These are phyloP conservation scores for Bombus impatiens DNA, from an alignment of 1,140 invertebrate species.

Conservation along the genomic window DNA sequence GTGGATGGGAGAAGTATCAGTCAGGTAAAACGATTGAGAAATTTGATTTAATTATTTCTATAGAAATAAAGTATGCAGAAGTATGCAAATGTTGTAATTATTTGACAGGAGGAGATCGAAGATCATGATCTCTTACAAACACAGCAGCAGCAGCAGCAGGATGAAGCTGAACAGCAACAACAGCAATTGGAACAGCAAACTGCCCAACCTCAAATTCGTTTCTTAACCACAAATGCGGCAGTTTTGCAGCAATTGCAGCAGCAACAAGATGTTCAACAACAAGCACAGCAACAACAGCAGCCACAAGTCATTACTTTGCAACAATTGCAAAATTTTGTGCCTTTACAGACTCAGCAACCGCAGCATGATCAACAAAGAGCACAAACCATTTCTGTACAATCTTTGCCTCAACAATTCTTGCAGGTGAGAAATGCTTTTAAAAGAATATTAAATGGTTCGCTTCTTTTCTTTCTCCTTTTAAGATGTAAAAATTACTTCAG, in stretches of 20 bases:
- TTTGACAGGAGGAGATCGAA: constrained; percentile 73
- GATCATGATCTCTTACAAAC: constrained; percentile 3
- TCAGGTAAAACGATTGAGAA: constrained; percentile 54
- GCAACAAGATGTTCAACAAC: constrained; percentile 76
- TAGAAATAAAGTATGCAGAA: not conserved
- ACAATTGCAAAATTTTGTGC: constrained; percentile 83
- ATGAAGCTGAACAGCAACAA: constrained; percentile 83
- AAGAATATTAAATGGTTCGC: not conserved
- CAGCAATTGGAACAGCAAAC: constrained; percentile 81
- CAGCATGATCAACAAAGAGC: constrained; percentile 80
- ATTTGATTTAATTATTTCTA: not conserved
- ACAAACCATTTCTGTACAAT: constrained; percentile 83
- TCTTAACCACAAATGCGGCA: constrained; percentile 75
- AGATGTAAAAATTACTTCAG: constrained; percentile 55
- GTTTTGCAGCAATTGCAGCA: constrained; percentile 79
- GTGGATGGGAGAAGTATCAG: constrained; percentile 62
- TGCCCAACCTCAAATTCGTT: constrained; percentile 78
- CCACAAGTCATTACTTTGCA: constrained; percentile 83
- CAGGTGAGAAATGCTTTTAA: constrained; percentile 74
- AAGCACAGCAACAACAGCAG: constrained; percentile 76
- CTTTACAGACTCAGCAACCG: constrained; percentile 78
- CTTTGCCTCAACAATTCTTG: constrained; percentile 83
- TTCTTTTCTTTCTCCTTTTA: not conserved
- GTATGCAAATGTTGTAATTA: not conserved
- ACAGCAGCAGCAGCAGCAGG: constrained; percentile 69